These are phyloP conservation scores for Diplosoma virens DNA, from an alignment of 23 tunicate species.

Conservation along the genomic window DNA sequence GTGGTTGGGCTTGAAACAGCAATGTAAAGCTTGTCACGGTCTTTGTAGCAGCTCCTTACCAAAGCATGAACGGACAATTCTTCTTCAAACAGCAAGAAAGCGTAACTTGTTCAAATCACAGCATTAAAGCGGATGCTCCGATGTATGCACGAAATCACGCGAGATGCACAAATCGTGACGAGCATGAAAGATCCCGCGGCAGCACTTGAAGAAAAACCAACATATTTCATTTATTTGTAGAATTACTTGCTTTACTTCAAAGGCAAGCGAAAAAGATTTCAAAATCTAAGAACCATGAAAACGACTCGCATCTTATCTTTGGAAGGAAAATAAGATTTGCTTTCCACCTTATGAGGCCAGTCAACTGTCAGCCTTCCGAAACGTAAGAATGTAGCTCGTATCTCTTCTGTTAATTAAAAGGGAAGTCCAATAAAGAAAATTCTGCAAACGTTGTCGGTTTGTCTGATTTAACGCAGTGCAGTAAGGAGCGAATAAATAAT, in stretches of 20 bases:
- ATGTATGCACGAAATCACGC: background rate
- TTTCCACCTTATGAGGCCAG: constrained; percentile 99
- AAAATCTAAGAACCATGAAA: no score
- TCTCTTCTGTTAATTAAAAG: constrained; percentile 78
- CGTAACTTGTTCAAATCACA: constrained; percentile 63
- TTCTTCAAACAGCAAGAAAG: constrained; percentile 92
- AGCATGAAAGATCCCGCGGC: no score
- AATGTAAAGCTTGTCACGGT: constrained; percentile 86
- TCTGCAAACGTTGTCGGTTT: no score
- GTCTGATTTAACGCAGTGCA: no score
- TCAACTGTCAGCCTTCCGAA: constrained; percentile 91
- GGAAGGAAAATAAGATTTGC: constrained; percentile 96
- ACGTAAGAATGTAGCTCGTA: constrained; percentile 73
- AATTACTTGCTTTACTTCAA: no score
- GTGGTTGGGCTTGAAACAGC: constrained; percentile 91
- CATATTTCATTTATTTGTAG: no score
- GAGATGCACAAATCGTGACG: no score
- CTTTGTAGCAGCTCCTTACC: constrained; percentile 81
- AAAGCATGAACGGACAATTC: constrained; percentile 76
- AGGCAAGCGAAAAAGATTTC: no score
- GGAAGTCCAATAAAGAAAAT: no score
- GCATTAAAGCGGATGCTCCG: background rate
- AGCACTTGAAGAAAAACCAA: no score
- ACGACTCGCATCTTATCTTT: constrained; percentile 88
- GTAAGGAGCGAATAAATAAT: no score